These are phyloP conservation scores for Harmothoe impar DNA, from an alignment of 2,888 invertebrate species.

Conservation along the genomic window DNA sequence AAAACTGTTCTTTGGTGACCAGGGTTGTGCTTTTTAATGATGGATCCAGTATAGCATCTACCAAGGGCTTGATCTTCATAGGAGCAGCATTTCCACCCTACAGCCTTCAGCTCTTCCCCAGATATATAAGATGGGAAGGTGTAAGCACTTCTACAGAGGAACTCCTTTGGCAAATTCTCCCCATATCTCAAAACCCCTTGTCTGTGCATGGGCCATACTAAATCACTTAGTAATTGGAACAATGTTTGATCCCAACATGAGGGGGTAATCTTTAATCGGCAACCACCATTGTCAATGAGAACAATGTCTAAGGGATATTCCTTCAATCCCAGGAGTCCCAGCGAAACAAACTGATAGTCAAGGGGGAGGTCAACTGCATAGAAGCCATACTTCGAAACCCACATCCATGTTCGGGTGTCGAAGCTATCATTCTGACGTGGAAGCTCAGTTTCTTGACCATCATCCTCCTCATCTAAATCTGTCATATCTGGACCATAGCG, in stretches of 20 bases:
- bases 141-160: conserved; percentile 19
- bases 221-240: background rate
- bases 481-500: background rate
- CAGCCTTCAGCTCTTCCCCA: background rate
- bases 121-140: conserved; percentile 27
- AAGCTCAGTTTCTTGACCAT: background rate
- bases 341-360: conserved; percentile 49
- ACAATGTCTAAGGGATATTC: conserved; percentile 9
- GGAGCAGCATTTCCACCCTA: conserved; percentile 49
- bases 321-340: conserved; percentile 25
- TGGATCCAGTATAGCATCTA: conserved; percentile 5
- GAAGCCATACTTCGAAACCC: conserved; percentile 6
- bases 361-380: conserved; percentile 18
- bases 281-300: background rate
- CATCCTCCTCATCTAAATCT: background rate
- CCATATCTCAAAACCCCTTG: background rate
- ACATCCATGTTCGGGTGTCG: conserved; percentile 18
- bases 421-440: conserved; percentile 22
- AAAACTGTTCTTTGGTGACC: conserved; percentile 6
- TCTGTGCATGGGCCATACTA: conserved; percentile 5
- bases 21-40: background rate
- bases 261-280: background rate
- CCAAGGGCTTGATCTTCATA: background rate
- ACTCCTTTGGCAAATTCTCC: background rate
- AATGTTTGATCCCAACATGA: background rate